Base-by-base conservation (phyloP, 2,113 vertebrate species). In the Dendrocopos noguchii region DNA sequence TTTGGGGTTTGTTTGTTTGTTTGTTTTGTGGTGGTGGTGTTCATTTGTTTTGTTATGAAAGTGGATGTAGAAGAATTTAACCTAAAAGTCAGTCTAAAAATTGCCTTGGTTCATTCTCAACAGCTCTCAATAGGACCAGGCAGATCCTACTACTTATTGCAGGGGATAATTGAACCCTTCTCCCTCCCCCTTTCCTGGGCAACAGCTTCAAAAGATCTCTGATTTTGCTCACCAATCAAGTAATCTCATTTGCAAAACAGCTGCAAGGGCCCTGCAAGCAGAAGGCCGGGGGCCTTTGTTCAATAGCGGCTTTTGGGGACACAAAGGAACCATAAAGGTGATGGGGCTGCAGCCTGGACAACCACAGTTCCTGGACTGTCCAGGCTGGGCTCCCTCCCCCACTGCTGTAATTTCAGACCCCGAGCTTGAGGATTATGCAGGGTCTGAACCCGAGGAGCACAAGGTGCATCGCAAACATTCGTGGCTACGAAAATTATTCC, bases 231-330 rank as follows among this genome's bases (percentile, higher is more conserved):
- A 88, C 90, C 93, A 95, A 90, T 95, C 93, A 94, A 91, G 88
- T 86, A 92, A 94, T 87, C 94, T 95, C 94, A 96, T 96, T 96
- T 96, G 96, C 94, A 95, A 96, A 92, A 96, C 94, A 95, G 94
- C 91, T 94, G 91, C 71, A 84, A 94, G 64, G 84, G 87, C 91
- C 67, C 46, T 84, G 39, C 55, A 90, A 94, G 96, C 88, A 59
- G 88, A 93, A 80, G 92, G 88, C 29, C 39, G 4, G 53, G 44
- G 44, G 81, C 78, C 55, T 96, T 96, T 95, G 95, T 96, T 80
- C 72, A 88, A 84, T 44, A 72, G 66, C 68, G 34, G 28, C 71
- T 94, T 94, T 88, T 70, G 82, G 79, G 90, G 84, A 84, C 91
- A 96, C 91, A 96, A 95, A 96, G 78, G 80, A 85, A 68, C 68